phyloP scores from a whole-genome alignment of 2,113 vertebrate genomes.

The Oncorhynchus gorbuscha region DNA sequence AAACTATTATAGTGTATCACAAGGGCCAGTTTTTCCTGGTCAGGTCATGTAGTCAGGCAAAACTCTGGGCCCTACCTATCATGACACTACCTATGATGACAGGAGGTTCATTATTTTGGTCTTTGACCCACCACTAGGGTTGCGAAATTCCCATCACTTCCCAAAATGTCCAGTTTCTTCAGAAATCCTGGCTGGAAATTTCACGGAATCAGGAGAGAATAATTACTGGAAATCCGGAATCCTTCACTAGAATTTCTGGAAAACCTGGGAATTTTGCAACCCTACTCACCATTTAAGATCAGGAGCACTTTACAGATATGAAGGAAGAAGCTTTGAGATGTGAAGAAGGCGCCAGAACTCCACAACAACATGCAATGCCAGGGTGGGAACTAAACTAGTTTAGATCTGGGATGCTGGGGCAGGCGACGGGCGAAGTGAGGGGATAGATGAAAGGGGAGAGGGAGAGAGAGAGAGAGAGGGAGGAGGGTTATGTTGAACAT shows the following conservation, averaged over 20 bases:
- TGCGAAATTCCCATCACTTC: too few species aligned
- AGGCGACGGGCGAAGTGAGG: neutral
- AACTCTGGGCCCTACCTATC: too few species aligned
- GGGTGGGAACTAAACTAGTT: constrained; percentile 24
- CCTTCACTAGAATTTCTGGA: too few species aligned
- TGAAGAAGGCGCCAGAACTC: constrained; percentile 17
- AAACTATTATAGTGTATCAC: too few species aligned
- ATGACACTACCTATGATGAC: neutral
- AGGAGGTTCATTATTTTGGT: neutral
- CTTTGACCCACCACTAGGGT: neutral
- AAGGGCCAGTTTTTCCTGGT: too few species aligned
- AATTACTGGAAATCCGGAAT: too few species aligned
- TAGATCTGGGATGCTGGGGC: constrained; percentile 7
- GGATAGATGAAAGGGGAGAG: constrained; percentile 8
- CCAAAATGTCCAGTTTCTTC: too few species aligned
- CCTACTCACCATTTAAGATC: constrained; percentile 7
- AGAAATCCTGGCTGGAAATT: too few species aligned
- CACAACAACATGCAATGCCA: constrained; percentile 1
- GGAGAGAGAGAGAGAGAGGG: constrained; percentile 8
- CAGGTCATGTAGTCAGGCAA: too few species aligned
- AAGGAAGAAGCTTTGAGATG: constrained; percentile 1
- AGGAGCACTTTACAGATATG: neutral
- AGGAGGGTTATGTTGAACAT: constrained; percentile 52
- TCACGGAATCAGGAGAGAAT: too few species aligned
- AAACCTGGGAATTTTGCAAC: too few species aligned